phyloP scores from a whole-genome alignment of 2,113 vertebrate species.

The Halichoeres trimaculatus region DNA sequence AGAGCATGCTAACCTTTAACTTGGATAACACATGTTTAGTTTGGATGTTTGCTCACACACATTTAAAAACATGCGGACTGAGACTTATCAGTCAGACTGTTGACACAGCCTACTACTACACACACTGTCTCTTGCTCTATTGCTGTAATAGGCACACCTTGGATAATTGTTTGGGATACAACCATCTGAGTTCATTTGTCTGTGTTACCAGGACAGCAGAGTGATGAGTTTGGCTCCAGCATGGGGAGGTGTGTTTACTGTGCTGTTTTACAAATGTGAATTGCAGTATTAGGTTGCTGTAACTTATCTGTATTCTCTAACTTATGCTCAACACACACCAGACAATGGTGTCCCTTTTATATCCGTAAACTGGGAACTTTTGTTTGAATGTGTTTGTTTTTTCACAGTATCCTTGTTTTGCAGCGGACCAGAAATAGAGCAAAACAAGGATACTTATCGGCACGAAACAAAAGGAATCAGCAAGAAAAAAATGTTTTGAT shows the following conservation, averaged over 20 bases:
- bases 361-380: conserved; percentile 29
- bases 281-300: conserved; percentile 6
- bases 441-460: conserved; percentile 53
- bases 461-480: conserved; percentile 67
- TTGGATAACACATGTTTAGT: conserved; percentile 56
- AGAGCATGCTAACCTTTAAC: conserved; percentile 47
- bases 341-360: conserved; percentile 22
- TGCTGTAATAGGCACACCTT: conserved; percentile 58
- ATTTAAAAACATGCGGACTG: conserved; percentile 78
- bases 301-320: conserved; percentile 17
- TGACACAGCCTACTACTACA: conserved; percentile 70
- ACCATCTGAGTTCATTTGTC: conserved; percentile 39
- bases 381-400: conserved; percentile 61
- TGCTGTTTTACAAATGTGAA: conserved; percentile 10
- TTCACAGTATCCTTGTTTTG: conserved; percentile 65
- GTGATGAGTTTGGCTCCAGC: conserved; percentile 17
- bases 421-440: conserved; percentile 61
- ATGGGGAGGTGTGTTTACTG: conserved; percentile 4
- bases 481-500: conserved; percentile 55
- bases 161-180: conserved; percentile 50
- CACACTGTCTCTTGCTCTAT: conserved; percentile 16
- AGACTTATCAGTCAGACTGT: conserved; percentile 62
- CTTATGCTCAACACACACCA: conserved; percentile 12
- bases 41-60: conserved; percentile 71
- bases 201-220: conserved; percentile 16